Evolutionary conservation across 2,113 vertebrate genomes (phyloP).

Genomic region (Leucopsar rothschildi): DNA sequence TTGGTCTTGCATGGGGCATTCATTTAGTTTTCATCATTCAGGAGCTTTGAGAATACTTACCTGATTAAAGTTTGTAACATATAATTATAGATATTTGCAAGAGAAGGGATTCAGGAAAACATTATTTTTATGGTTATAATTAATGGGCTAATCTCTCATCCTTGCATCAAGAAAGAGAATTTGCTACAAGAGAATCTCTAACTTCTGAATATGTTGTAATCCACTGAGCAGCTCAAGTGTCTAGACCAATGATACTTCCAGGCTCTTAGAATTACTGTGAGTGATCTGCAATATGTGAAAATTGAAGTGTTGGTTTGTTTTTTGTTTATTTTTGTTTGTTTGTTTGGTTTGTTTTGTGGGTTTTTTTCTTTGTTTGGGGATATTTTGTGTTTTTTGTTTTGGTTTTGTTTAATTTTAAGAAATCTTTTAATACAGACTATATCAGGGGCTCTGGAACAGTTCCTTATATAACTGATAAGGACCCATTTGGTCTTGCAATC

Average conservation of each 20-base stretch:
- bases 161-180: neutral
- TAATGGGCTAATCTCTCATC: neutral
- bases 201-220: neutral
- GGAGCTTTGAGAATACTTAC: neutral
- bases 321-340: neutral
- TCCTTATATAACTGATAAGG: neutral
- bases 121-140: neutral
- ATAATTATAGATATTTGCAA: neutral
- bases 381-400: neutral
- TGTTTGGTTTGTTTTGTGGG: no score
- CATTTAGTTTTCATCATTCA: neutral
- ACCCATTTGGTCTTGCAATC: neutral
- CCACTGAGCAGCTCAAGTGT: neutral
- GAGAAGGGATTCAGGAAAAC: neutral
- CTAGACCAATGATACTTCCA: neutral
- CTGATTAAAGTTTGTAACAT: neutral
- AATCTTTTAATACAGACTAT: neutral
- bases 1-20: neutral
- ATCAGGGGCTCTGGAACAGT: neutral
- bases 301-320: neutral
- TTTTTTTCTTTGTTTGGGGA: neutral
- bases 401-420: neutral
- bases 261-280: neutral
- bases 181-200: neutral
- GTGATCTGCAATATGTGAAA: neutral